Conservation (phyloP, 1,140 invertebrate genomes). For the silkworm (Bombyx mori) region ASM3026992v2 NC_085114.1:4545501-4546000, state of each 20-base stretch:
- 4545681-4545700: background rate
- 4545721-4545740: slow-evolving; percentile 40
- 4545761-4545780: slow-evolving; percentile 64
- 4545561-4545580: too few species aligned
- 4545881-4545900: slow-evolving; percentile 70
- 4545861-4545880: slow-evolving; percentile 70
- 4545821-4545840: slow-evolving; percentile 58
- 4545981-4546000: slow-evolving; percentile 54
- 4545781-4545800: slow-evolving; percentile 69
- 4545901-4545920: slow-evolving; percentile 63
- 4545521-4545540: too few species aligned
- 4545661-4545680: too few species aligned
- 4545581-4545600: too few species aligned
- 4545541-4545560: too few species aligned
- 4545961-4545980: slow-evolving; percentile 68
- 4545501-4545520: too few species aligned
- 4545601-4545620: too few species aligned
- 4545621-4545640: too few species aligned
- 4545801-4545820: slow-evolving; percentile 70
- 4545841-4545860: slow-evolving; percentile 70
- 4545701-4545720: slow-evolving; percentile 2
- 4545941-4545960: slow-evolving; percentile 66
- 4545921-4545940: slow-evolving; percentile 65
- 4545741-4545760: slow-evolving; percentile 53
- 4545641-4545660: too few species aligned